A percentile compares a stretch with the other conserved stretches of the same genome.
phyloP scores from a whole-genome alignment of 2,113 vertebrate species.

The Plotosus lineatus region DNA sequence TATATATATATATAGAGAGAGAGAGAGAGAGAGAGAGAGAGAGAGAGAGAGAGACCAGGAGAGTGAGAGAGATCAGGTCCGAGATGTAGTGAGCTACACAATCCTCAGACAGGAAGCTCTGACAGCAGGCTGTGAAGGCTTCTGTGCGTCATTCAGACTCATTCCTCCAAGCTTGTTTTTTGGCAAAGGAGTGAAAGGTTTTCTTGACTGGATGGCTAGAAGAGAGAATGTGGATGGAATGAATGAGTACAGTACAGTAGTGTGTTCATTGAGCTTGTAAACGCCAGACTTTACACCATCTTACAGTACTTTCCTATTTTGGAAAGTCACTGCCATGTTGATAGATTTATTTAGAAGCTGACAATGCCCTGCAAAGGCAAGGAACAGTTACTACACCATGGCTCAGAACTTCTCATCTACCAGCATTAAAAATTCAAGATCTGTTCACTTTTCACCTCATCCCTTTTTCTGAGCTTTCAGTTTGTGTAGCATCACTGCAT shows the following conservation, averaged over 20 bases:
- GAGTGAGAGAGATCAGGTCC: slow-evolving; percentile 10
- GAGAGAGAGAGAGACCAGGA: too few species aligned
- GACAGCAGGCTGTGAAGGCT: slow-evolving; percentile 51
- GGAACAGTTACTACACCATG: slow-evolving; percentile 38
- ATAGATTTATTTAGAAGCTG: slow-evolving; percentile 35
- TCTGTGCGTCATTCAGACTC: slow-evolving; percentile 50
- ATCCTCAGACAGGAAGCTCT: slow-evolving; percentile 52
- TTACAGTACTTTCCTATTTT: slow-evolving; percentile 36
- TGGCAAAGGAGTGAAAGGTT: slow-evolving; percentile 50
- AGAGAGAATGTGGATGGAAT: slow-evolving; percentile 42
- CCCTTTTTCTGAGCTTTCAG: background rate
- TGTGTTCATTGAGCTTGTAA: slow-evolving; percentile 26
- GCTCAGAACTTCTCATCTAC: background rate
- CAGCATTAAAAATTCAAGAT: background rate
- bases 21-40: too few species aligned
- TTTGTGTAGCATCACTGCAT: background rate
- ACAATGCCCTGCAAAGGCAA: slow-evolving; percentile 52
- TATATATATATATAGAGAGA: too few species aligned
- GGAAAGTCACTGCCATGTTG: background rate
- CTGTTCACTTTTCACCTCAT: background rate
- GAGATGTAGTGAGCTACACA: slow-evolving; percentile 23
- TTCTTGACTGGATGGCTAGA: slow-evolving; percentile 44
- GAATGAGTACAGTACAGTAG: slow-evolving; percentile 47
- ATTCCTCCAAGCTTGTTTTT: slow-evolving; percentile 55
- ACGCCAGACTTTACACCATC: slow-evolving; percentile 8